Percentiles rank a stretch among this genome's conserved stretches.
Evolutionary conservation across 2,888 invertebrate species (phyloP).

Genomic region (Lycocerus yunnanus): DNA sequence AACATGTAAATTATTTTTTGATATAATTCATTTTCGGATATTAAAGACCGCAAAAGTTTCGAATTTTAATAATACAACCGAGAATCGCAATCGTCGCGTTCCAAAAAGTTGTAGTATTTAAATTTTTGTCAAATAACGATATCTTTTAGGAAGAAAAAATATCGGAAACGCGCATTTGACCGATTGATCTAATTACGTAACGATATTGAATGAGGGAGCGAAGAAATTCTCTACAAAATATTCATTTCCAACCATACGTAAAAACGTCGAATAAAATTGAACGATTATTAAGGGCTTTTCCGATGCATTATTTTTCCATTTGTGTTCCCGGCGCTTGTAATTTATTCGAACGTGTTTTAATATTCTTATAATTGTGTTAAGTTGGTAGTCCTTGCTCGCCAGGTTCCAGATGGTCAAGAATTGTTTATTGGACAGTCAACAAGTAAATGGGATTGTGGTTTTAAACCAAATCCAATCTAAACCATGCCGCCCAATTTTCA

Average conservation of each 20-base stretch:
- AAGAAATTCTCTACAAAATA: constrained; percentile 15
- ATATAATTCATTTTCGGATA: background rate
- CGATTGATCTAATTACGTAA: constrained; percentile 40
- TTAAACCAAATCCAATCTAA: constrained; percentile 2
- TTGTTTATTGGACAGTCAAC: constrained; percentile 15
- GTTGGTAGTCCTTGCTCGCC: background rate
- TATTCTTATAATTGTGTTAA: background rate
- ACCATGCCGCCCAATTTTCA: background rate
- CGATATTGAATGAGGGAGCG: background rate
- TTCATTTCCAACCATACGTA: constrained; percentile 3
- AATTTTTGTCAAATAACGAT: constrained; percentile 33
- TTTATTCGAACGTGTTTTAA: background rate
- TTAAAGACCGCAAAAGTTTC: background rate
- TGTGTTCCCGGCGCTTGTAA: background rate
- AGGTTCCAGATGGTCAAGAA: constrained; percentile 7
- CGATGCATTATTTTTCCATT: background rate
- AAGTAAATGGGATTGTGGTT: constrained; percentile 4
- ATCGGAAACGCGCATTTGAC: constrained; percentile 35
- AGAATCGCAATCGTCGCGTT: background rate
- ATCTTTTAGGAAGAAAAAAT: constrained; percentile 13
- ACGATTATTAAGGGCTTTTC: background rate
- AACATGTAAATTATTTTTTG: background rate
- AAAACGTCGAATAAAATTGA: background rate
- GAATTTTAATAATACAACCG: background rate
- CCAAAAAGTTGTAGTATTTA: background rate